Evolutionary conservation across 1,140 invertebrate genomes (phyloP).

Genomic region (Caenorhabditis briggsae): DNA sequence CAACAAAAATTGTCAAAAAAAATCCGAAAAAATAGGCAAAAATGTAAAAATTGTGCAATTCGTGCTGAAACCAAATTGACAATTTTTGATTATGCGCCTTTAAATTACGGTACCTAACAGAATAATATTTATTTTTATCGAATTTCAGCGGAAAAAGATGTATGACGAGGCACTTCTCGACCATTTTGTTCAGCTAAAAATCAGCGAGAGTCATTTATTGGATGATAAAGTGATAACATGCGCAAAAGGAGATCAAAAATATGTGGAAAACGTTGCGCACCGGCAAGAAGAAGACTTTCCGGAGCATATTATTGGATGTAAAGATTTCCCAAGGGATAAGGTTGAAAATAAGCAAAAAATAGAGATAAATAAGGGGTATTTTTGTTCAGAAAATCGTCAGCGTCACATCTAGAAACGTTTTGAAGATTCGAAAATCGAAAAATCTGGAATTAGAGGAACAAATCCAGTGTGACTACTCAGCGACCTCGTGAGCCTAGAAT

Average conservation of each 20-base stretch:
- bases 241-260: slow-evolving; percentile 38
- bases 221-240: slow-evolving; percentile 10
- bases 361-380: background rate
- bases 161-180: background rate
- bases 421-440: background rate
- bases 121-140: no score
- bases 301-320: slow-evolving; percentile 29
- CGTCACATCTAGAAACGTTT: slow-evolving; percentile 1
- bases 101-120: no score
- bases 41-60: no score
- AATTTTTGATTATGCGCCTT: no score
- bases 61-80: no score
- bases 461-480: slow-evolving; percentile 34
- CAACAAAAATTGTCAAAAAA: no score
- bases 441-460: background rate
- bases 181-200: slow-evolving; percentile 6
- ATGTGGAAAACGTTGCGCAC: background rate
- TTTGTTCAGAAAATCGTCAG: background rate
- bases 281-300: slow-evolving; percentile 9
- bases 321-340: background rate
- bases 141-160: no score
- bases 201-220: background rate
- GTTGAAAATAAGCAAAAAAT: background rate
- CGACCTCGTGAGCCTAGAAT: background rate
- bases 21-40: no score